Conservation (phyloP, 2,113 vertebrate species). For the Oreochromis spilurus region DNA sequence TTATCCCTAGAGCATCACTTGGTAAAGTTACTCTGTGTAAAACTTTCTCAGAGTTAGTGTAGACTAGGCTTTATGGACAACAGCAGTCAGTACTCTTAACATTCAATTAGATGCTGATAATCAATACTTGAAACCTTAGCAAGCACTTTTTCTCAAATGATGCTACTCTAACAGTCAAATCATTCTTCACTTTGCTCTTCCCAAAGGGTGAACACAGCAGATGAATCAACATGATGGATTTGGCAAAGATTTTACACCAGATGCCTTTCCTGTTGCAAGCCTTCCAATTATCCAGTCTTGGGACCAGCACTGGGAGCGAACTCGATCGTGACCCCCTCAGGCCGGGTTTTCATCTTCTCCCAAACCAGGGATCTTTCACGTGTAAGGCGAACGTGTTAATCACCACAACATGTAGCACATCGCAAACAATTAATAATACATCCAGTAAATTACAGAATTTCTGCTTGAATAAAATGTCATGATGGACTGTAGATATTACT, state of each 20-base stretch:
- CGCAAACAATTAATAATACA: not conserved
- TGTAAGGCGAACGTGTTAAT: not conserved
- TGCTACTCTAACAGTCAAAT: not conserved
- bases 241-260: not conserved
- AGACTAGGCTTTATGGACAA: not conserved
- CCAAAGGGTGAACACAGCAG: not conserved
- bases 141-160: not conserved
- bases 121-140: not conserved
- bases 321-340: not conserved
- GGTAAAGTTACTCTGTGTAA: not conserved
- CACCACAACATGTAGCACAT: not conserved
- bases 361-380: not conserved
- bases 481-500: accelerated
- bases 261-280: not conserved
- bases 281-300: not conserved
- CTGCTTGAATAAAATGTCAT: not conserved
- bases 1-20: not conserved
- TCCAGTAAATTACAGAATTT: not conserved
- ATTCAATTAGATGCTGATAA: not conserved
- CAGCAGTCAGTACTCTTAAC: not conserved
- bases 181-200: not conserved
- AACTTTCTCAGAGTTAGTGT: not conserved
- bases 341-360: not conserved
- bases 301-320: not conserved
- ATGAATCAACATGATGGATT: not conserved